These are phyloP conservation scores for Ctenicera cuprea DNA, from an alignment of 2,888 invertebrate species.

Conservation along the genomic window DNA sequence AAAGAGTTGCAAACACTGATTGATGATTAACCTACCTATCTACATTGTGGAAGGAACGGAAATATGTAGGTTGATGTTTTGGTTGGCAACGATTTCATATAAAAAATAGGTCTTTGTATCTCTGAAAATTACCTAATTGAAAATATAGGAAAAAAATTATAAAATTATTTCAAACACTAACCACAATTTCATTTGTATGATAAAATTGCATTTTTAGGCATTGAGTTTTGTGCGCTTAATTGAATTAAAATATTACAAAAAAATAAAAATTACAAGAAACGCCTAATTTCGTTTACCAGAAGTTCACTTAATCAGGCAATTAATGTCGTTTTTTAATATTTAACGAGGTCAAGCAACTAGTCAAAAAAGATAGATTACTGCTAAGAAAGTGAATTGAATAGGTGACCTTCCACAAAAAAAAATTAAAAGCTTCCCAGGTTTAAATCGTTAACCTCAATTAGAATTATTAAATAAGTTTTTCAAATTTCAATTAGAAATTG, in stretches of 20 bases:
- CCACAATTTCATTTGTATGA: too few relatives aligned
- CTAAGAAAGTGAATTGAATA: neutral
- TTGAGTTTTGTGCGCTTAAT: too few relatives aligned
- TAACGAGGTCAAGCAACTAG: slow-evolving; percentile 7
- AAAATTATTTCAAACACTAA: too few relatives aligned
- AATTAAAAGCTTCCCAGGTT: slow-evolving; percentile 2
- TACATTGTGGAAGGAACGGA: neutral
- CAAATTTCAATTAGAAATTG: neutral
- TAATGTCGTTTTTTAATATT: neutral
- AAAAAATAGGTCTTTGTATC: neutral
- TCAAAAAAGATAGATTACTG: neutral
- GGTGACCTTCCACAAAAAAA: neutral
- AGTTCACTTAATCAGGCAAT: too few relatives aligned
- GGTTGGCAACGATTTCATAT: neutral
- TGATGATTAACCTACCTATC: slow-evolving; percentile 5
- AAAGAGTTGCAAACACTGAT: neutral
- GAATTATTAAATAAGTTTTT: neutral
- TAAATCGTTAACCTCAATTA: slow-evolving; percentile 11
- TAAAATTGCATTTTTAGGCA: too few relatives aligned
- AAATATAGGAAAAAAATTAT: too few relatives aligned
- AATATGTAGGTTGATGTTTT: slow-evolving; percentile 19
- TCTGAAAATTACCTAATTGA: too few relatives aligned
- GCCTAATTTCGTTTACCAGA: neutral
- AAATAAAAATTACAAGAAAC: neutral
- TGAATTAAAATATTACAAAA: too few relatives aligned